A percentile compares a stretch with the other conserved stretches of the same genome.
Conservation (phyloP, 2,113 vertebrate genomes). For the Tamias sibiricus region DNA sequence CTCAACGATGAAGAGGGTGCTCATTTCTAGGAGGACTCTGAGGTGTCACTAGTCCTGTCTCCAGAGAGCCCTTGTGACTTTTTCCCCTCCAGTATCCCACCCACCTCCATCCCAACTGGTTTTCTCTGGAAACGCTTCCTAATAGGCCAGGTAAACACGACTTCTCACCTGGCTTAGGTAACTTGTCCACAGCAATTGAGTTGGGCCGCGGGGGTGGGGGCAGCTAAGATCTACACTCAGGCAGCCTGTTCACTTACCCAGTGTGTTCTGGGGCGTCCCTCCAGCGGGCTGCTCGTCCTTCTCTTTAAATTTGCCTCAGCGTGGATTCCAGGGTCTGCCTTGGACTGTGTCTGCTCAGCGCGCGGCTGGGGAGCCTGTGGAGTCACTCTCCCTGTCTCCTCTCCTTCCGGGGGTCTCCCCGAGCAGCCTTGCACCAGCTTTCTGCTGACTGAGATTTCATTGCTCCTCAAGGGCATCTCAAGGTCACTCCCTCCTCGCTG, state of each 20-base stretch:
- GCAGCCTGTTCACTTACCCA: neutral
- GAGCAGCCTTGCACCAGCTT: neutral
- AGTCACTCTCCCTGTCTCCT: neutral
- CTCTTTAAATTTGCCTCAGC: too few relatives aligned
- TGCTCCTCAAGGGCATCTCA: neutral
- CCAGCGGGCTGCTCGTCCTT: neutral
- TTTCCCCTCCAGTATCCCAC: neutral
- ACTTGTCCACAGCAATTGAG: neutral
- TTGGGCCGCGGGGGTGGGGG: neutral
- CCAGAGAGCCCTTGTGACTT: neutral
- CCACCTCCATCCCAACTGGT: neutral
- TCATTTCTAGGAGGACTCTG: neutral
- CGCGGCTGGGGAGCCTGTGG: accelerated
- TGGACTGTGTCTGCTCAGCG: neutral
- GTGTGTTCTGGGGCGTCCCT: accelerated
- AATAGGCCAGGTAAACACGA: neutral
- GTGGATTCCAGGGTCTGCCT: accelerated
- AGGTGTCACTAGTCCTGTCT: neutral
- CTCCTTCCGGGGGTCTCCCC: too few relatives aligned
- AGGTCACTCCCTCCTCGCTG: neutral
- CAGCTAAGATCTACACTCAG: neutral
- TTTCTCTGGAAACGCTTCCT: neutral
- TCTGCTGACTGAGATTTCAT: neutral
- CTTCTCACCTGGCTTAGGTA: neutral
- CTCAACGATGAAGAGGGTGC: accelerated